Base-by-base conservation (phyloP, 2,888 invertebrate species). In the Thecophora atra region DNA sequence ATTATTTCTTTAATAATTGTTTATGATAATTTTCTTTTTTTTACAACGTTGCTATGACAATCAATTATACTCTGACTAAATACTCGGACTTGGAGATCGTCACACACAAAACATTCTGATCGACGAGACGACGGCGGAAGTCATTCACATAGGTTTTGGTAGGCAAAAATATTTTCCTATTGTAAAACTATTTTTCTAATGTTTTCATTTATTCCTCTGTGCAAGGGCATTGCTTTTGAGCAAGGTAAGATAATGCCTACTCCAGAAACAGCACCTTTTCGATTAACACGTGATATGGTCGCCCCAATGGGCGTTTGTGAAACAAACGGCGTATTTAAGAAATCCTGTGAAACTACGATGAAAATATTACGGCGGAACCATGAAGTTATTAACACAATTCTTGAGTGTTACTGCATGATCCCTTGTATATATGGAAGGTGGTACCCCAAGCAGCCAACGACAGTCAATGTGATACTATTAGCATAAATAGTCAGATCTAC, bases 61-160 rank as follows among this genome's bases (percentile, higher is more conserved):
- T 95, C 95, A 17, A 93, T 96, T 92, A 95, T 98, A n/a, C n/a
- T n/a, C n/a, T 54, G 99, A 99, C 42, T 98, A 97, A 83, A 93
- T 99, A 73, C 88, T 99, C 71, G 99, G 99, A 0, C 87, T 99
- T 44, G 99, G 99, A 5, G 99, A 99, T 87, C 89, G 99, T 67
- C 99, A 99, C 85, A 90, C 95, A 0, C 92, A 93, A 78, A 99
- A 99, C 84, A 98, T 99, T 80, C 89, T 99, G 26, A 91, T 99
- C 64, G 98, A 99, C 85, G 90, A 92, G 81, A 89, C 88, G 19
- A 95, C 96, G 0, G 98, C 96, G 2, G 97, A 98, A 89, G 91
- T 99, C 1, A 91, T 99, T 74, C 98, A 99, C 81, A 98, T 99
- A 79, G 98, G 99, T 88, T 94, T 98, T 83, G 98, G 97, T 94